Evolutionary conservation across 2,888 invertebrate species (phyloP), one percentile per base, ranked within the genome.

Genomic region (Cantharis rufa): DNA sequence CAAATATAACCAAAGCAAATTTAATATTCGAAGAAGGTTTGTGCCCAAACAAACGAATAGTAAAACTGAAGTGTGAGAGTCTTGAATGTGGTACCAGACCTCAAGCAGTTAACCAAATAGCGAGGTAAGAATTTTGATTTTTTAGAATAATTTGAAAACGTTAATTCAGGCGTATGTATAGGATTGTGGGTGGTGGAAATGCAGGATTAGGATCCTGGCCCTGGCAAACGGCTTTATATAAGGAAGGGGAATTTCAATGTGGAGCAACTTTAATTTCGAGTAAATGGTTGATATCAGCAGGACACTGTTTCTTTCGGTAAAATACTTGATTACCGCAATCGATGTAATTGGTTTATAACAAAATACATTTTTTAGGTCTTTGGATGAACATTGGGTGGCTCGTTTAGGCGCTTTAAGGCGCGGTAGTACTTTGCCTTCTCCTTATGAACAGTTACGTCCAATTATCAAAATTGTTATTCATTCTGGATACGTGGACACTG

Each of bases 171-270:
- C 88, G 89, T 78, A 85, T 83, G 88, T 90, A 87, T 89, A 93
- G 95, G 89, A 94, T 95, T 86, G 95, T 95, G 83, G 95, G 95
- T 75, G 95, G 95, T 79, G 93, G 91, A 73, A 94, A 94, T 85
- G 92, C 94, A 62, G 91, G 92, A 71, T 91, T 93, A 10, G 95
- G 95, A 81, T 92, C 94, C 27, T 95, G 95, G 94, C 95, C 95
- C 3, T 95, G 95, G 95, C 94, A 94, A 89, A 94, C 94, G n/a
- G 95, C 95, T 61, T 90, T 95, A 18, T 95, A 95, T 88, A 93
- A 94, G 84, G 94, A 95, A 88, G 95, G 95, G 0, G 94, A 94
- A 88, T 95, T 94, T 89, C 95, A 95, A 88, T 95, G 95, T 86
- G 95, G 95, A 16, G 95, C 93, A 16, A 94, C 94, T 2, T 90